A percentile compares a stretch with the other conserved stretches of the same genome.
phyloP scores from a whole-genome alignment of 2,888 invertebrate species.

The Spodoptera exigua region DNA sequence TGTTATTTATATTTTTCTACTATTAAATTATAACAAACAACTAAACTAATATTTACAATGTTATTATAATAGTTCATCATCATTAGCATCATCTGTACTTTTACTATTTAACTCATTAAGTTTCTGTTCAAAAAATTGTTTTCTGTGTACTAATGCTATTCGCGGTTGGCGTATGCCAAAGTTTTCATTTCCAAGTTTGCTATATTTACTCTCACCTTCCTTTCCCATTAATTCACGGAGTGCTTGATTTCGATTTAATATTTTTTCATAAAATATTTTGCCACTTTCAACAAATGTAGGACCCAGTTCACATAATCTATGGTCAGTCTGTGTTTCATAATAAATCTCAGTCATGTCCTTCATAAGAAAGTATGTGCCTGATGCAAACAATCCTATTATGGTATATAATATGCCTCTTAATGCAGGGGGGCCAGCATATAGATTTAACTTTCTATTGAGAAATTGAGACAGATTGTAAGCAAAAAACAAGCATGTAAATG shows the following conservation, averaged over 20 bases:
- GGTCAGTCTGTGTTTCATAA: slow-evolving; percentile 91
- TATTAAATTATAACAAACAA: neutral
- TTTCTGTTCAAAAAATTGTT: slow-evolving; percentile 90
- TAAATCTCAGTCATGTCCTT: slow-evolving; percentile 91
- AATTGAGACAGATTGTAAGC: slow-evolving; percentile 86
- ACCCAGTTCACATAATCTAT: slow-evolving; percentile 89
- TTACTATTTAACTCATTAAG: slow-evolving; percentile 71
- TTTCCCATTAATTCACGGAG: slow-evolving; percentile 91
- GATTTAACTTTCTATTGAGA: slow-evolving; percentile 87
- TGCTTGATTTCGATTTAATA: slow-evolving; percentile 92
- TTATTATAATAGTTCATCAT: slow-evolving; percentile 26
- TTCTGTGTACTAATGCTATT: slow-evolving; percentile 91
- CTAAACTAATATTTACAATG: slow-evolving; percentile 16
- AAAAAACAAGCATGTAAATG: slow-evolving; percentile 81
- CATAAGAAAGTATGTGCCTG: slow-evolving; percentile 90
- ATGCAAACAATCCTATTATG: slow-evolving; percentile 88
- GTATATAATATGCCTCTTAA: slow-evolving; percentile 86
- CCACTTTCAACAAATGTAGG: slow-evolving; percentile 92
- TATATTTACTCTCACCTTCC: slow-evolving; percentile 90
- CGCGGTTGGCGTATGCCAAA: slow-evolving; percentile 91
- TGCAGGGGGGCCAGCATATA: slow-evolving; percentile 86
- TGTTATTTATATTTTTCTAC: too few relatives aligned
- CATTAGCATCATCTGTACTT: slow-evolving; percentile 12
- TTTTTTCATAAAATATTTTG: slow-evolving; percentile 93
- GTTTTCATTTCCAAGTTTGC: slow-evolving; percentile 92